Base-by-base conservation (phyloP, 2,888 invertebrate species). In the Cephus runcator region DNA sequence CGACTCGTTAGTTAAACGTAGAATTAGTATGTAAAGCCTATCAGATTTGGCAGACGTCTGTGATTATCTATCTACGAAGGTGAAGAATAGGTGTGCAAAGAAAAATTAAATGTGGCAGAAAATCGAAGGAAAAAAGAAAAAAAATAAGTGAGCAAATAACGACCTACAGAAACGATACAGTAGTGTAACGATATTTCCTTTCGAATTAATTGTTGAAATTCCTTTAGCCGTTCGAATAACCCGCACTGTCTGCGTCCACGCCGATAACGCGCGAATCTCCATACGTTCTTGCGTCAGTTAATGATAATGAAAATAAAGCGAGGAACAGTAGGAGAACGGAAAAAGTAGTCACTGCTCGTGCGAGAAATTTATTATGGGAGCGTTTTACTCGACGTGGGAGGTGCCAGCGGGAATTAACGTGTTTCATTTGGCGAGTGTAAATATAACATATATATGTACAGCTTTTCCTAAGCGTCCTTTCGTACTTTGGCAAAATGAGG, bases 41-140 rank as follows among this genome's bases (percentile, higher is more conserved):
- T 84, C 85, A 83, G 85, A 85, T 87, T 87, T 86, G 87, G 86
- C 87, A 84, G 83, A 86, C 83, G 87, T 87, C 86, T 87, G 86
- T 87, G 86, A 87, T 87, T 86, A 86, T 84, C 73, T 77, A 78
- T 40, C 74, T 56, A 56, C 15, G 23, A 56, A 11, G 73, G 31
- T 40, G 76, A 79, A 40, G 76, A 79, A 40, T 40, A 40, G 40
- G 6, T 40, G 40, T 15, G 40, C 69, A 77, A 76, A 75, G 77
- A 81, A 81, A 78, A 78, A 79, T 80, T 79, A 75, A 81, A 82
- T 36, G 82, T 69, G 76, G 79, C 77, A 79, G 78, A 75, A 76
- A 79, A 77, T 75, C 73, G 75, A 80, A 81, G 82, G 76, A n/a
- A 80, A 79, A 75, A 77, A 75, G 1, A 12, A 35, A 76, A 73